Conservation (phyloP, 92 coral and sea anemone species). For the Porites cylindrica region DNA sequence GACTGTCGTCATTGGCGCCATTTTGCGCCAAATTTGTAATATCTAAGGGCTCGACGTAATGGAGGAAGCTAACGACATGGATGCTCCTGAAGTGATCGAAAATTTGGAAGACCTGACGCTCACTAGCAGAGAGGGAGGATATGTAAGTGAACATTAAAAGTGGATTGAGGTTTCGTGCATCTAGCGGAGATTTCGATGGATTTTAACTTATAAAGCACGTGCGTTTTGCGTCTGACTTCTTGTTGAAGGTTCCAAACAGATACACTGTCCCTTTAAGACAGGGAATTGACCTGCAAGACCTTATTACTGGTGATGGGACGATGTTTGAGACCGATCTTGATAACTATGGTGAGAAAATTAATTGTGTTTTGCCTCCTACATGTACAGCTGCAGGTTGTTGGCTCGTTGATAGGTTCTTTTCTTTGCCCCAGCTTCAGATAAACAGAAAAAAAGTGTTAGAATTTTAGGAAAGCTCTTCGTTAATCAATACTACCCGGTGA, state of each 20-base stretch:
- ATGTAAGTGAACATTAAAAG: conserved; percentile 47
- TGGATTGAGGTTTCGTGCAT: background rate
- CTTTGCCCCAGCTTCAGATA: too few species aligned
- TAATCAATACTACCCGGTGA: too few species aligned
- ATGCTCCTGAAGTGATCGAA: conserved; percentile 66
- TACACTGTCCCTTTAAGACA: conserved; percentile 77
- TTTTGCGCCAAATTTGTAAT: conserved; percentile 4
- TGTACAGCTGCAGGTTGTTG: background rate
- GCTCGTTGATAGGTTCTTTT: background rate
- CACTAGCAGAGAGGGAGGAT: conserved; percentile 60
- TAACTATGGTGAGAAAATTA: conserved; percentile 34
- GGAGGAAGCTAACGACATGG: conserved; percentile 40
- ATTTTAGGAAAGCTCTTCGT: too few species aligned
- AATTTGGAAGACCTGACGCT: conserved; percentile 64
- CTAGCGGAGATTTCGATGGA: too few species aligned
- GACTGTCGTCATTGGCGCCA: too few species aligned
- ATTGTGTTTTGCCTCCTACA: background rate
- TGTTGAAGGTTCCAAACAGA: conserved; percentile 71
- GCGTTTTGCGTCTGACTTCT: background rate
- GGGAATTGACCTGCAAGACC: conserved; percentile 77
- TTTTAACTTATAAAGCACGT: background rate
- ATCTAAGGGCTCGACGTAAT: background rate
- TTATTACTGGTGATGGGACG: conserved; percentile 79
- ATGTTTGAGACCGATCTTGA: conserved; percentile 78
- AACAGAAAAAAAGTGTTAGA: too few species aligned